Evolutionary conservation across 2,113 vertebrate species (phyloP), one percentile per base, ranked within the genome.

Genomic region (Coptodon rendalli): DNA sequence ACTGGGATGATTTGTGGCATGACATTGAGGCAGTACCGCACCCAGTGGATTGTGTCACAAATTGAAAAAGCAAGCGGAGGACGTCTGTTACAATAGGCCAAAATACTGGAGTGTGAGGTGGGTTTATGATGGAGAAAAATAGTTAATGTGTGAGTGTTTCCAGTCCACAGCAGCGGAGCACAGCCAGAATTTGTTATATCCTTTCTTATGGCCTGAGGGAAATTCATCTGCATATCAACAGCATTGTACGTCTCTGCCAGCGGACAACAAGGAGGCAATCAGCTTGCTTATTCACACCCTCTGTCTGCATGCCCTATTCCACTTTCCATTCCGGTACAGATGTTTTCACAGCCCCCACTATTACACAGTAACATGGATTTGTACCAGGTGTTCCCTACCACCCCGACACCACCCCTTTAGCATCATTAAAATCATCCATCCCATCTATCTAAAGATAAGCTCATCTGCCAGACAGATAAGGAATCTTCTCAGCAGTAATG

Each of bases 1-100:
- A 85, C 82, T 83, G 82, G 85, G 89, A 80, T 91, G 93, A 95
- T 91, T 94, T 92, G 90, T 40, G 87, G 83, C 45, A 84, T 84
- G 94, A 93, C 94, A 87, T 80, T 10, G 73, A 59, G 80, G 78
- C 82, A 90, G 88, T 82, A 86, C 92, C 86, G 91, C 81, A 16
- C 83, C 86, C 82, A 4, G 38, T 4, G 83, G 94, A 95, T 92
- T 93, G 92, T 89, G 86, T 90, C 86, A 91, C 82, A 94, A 95
- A 96, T 95, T 93, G 95, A 94, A 96, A 95, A 95, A 87, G 88
- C 86, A 87, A 93, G 91, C 63, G 3, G 84, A 89, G 31, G 83
- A 87, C 68, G 73, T 91, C 79, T 88, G 82, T 87, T 36, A 91
- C 91, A 94, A 94, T 59, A 66, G 85, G 68, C 59, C 54, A 40